Percentiles rank a stretch among this genome's conserved stretches.
These are phyloP conservation scores for Ochropacha duplaris DNA, from an alignment of 2,888 invertebrate species.

Conservation along the genomic window DNA sequence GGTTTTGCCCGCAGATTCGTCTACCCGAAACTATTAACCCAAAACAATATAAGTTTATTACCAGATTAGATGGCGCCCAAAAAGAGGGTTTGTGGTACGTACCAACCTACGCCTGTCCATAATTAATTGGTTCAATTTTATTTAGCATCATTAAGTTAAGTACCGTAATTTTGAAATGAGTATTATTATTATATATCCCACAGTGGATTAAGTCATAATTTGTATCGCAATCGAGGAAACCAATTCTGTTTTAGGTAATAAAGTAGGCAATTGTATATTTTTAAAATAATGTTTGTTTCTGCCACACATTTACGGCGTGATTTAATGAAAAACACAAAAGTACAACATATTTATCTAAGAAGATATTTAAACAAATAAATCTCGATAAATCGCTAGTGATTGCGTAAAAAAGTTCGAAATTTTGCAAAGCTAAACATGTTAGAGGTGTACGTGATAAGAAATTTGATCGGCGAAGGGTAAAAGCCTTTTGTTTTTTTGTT, in stretches of 20 bases:
- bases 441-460: constrained; percentile 47
- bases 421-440: constrained; percentile 52
- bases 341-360: no score
- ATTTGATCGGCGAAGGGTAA: constrained; percentile 38
- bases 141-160: background rate
- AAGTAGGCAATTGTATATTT: no score
- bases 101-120: background rate
- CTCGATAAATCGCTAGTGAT: constrained; percentile 34
- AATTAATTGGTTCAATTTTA: background rate
- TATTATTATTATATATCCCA: no score
- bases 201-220: no score
- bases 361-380: constrained; percentile 40
- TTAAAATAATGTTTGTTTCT: no score
- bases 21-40: background rate
- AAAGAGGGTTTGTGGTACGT: background rate
- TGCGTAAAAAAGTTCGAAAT: constrained; percentile 41
- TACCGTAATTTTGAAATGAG: no score
- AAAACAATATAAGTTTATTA: background rate
- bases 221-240: no score
- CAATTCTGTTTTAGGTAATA: no score
- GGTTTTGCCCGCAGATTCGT: background rate
- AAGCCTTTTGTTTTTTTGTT: constrained; percentile 41
- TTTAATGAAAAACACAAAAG: no score
- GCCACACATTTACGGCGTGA: no score
- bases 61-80: background rate